Evolutionary conservation across 2,797 vertebrate genomes (phyloP).

Genomic region (Diceros bicornis): DNA sequence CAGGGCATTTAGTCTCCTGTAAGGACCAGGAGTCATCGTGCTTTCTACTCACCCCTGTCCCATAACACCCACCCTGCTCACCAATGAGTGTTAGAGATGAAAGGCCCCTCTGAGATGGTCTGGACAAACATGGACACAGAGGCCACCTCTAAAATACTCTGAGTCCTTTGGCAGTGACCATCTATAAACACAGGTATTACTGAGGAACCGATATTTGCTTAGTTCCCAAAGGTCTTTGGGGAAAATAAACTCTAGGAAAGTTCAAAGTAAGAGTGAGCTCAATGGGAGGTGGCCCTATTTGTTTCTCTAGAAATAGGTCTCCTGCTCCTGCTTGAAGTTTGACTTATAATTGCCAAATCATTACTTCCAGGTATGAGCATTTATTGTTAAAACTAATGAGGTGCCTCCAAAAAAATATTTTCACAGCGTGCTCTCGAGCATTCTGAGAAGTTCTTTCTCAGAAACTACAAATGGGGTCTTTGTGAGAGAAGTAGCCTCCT

Average conservation of each 20-base stretch:
- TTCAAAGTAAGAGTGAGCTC: slow-evolving; percentile 29
- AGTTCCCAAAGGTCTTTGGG: slow-evolving; percentile 32
- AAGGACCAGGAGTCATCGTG: not conserved
- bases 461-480: slow-evolving; percentile 57
- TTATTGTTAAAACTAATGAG: slow-evolving; percentile 73
- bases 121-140: not conserved
- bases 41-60: not conserved
- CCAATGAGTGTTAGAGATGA: not conserved
- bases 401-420: slow-evolving; percentile 73
- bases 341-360: slow-evolving; percentile 66
- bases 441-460: slow-evolving; percentile 51
- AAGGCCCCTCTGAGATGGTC: not conserved
- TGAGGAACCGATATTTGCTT: slow-evolving; percentile 47
- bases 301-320: slow-evolving; percentile 61
- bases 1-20: not conserved
- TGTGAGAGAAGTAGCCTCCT: slow-evolving; percentile 15
- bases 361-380: slow-evolving; percentile 64
- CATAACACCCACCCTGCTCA: not conserved
- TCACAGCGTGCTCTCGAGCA: slow-evolving; percentile 63
- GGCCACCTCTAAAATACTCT: not conserved
- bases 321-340: slow-evolving; percentile 23
- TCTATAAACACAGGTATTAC: slow-evolving; percentile 47
- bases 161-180: slow-evolving; percentile 10
- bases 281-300: slow-evolving; percentile 17
- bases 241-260: slow-evolving; percentile 63